These are phyloP conservation scores for Apodemia hepburni DNA, from an alignment of 2,888 invertebrate species.

Conservation along the genomic window DNA sequence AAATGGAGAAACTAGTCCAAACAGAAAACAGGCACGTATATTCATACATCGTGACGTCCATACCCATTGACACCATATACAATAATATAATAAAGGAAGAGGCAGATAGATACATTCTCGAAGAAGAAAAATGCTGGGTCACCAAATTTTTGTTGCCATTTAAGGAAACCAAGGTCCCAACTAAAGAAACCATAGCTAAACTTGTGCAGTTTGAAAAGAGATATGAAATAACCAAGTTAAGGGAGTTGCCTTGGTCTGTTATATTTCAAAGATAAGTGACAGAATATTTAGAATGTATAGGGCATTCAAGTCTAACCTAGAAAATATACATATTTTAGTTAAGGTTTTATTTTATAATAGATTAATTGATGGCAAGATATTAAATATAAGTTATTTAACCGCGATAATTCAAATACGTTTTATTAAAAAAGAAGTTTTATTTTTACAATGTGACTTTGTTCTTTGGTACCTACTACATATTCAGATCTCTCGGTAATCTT, in stretches of 20 bases:
- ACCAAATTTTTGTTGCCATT: conserved; percentile 34
- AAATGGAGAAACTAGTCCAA: conserved; percentile 48
- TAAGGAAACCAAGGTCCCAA: conserved; percentile 38
- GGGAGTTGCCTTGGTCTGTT: conserved; percentile 64
- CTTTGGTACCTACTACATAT: no score
- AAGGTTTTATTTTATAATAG: no score
- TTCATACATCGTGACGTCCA: conserved; percentile 56
- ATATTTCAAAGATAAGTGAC: conserved; percentile 49
- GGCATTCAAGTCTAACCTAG: no score
- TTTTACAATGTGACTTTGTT: no score
- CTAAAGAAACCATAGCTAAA: conserved; percentile 28
- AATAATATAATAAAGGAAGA: conserved; percentile 47
- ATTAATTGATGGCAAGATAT: no score
- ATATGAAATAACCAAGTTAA: conserved; percentile 51
- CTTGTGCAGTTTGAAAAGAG: conserved; percentile 45
- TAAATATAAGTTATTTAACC: no score
- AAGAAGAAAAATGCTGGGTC: conserved; percentile 37
- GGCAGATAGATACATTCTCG: conserved; percentile 33
- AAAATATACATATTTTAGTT: no score
- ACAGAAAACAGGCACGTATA: conserved; percentile 45
- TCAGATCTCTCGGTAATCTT: no score
- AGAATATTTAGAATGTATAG: no score
- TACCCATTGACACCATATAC: conserved; percentile 61
- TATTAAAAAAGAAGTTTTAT: no score
- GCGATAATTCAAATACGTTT: no score